Percentiles rank a stretch among this genome's conserved stretches.
phyloP scores from a whole-genome alignment of 2,888 invertebrate species.

The Teleogryllus oceanicus region DNA sequence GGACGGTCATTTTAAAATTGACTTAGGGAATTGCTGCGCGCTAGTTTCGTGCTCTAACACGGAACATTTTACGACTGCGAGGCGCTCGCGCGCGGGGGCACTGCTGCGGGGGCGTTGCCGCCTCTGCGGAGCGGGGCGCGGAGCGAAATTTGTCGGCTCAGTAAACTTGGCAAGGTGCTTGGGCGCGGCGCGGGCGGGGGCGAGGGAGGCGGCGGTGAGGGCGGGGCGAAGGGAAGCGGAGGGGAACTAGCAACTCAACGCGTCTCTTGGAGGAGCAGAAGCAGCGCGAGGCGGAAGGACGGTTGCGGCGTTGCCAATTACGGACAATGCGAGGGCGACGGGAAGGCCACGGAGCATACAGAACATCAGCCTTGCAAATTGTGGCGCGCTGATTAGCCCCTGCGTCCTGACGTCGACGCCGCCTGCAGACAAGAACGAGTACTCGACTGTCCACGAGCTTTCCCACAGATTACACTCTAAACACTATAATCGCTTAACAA shows the following conservation, averaged over 20 bases:
- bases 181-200: background rate
- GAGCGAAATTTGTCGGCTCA: conserved; percentile 18
- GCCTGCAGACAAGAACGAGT: too few species aligned
- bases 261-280: background rate
- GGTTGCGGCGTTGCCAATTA: background rate
- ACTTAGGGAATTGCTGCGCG: conserved; percentile 1
- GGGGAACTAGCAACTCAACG: background rate
- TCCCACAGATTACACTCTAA: background rate
- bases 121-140: background rate
- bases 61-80: background rate
- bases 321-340: background rate
- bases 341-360: background rate
- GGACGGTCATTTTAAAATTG: background rate
- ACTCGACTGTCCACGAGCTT: background rate
- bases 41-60: conserved; percentile 18
- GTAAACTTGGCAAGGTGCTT: conserved; percentile 1
- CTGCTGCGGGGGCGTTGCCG: background rate
- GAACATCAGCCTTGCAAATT: conserved; percentile 10
- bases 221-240: background rate
- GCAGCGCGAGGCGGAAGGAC: background rate
- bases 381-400: background rate
- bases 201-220: background rate
- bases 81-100: background rate
- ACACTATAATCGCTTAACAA: background rate
- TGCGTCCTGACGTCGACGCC: background rate